Conservation (phyloP, 2,888 invertebrate species). For the Sialis fuliginosa region DNA sequence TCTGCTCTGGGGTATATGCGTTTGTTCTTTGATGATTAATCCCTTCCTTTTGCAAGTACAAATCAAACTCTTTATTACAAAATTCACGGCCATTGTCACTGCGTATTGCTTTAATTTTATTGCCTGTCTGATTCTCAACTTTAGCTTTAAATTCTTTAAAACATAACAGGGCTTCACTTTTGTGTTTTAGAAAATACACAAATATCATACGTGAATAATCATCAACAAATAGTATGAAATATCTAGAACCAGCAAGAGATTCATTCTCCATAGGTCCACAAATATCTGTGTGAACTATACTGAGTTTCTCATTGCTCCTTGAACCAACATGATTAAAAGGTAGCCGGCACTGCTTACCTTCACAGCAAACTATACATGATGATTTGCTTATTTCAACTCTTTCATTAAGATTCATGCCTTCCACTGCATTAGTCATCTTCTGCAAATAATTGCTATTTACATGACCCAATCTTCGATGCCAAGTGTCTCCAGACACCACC, state of each 20-base stretch:
- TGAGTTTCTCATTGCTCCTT: constrained; percentile 10
- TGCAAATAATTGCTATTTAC: constrained; percentile 2
- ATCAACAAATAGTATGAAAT: constrained; percentile 17
- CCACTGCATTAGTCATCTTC: background rate
- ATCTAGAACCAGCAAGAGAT: constrained; percentile 12
- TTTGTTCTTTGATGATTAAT: constrained; percentile 15
- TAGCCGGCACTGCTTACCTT: constrained; percentile 14
- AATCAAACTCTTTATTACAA: constrained; percentile 11
- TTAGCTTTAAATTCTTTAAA: constrained; percentile 14
- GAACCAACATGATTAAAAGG: constrained; percentile 12
- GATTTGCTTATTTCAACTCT: constrained; percentile 8
- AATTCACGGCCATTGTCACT: constrained; percentile 16
- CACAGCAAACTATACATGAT: constrained; percentile 11
- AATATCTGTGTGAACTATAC: constrained; percentile 14
- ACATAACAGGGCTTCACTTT: constrained; percentile 13
- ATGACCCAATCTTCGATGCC: constrained; percentile 1
- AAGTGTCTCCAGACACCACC: background rate
- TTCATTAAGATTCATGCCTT: constrained; percentile 5
- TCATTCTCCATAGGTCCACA: constrained; percentile 13
- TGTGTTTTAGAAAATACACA: constrained; percentile 15
- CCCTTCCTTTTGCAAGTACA: constrained; percentile 11
- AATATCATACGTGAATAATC: constrained; percentile 14
- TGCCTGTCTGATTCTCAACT: constrained; percentile 14
- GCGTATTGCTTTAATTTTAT: constrained; percentile 14
- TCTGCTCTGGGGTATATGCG: constrained; percentile 18